Evolutionary conservation across 92 coral and sea anemone genomes (phyloP).

Genomic region (Actinernus sp.): DNA sequence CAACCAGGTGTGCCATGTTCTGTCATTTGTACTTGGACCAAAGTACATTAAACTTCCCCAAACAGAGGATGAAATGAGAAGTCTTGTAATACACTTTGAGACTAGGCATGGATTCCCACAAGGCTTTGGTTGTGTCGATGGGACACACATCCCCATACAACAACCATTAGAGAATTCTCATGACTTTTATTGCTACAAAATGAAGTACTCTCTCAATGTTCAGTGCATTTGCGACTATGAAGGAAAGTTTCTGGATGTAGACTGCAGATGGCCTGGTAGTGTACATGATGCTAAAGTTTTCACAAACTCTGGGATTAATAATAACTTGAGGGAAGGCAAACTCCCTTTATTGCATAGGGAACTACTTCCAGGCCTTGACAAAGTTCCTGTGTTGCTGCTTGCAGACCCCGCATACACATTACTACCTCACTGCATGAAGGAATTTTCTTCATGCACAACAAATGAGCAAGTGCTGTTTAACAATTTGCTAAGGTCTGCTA

Average conservation of each 20-base stretch:
- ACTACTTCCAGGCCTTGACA: neutral
- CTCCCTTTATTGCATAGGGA: slow-evolving; percentile 2
- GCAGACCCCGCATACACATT: slow-evolving; percentile 6
- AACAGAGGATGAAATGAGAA: slow-evolving; percentile 37
- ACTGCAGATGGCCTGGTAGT: slow-evolving; percentile 44
- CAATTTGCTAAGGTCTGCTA: neutral
- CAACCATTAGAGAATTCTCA: slow-evolving; percentile 61
- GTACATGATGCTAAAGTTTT: slow-evolving; percentile 43
- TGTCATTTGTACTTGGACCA: slow-evolving; percentile 43
- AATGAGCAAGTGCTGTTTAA: neutral
- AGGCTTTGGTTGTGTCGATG: slow-evolving; percentile 59
- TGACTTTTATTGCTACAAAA: slow-evolving; percentile 56
- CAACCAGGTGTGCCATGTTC: slow-evolving; percentile 54
- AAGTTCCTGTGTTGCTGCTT: neutral
- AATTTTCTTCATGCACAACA: neutral
- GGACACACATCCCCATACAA: slow-evolving; percentile 54
- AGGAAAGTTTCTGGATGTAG: slow-evolving; percentile 30
- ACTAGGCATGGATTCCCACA: slow-evolving; percentile 62
- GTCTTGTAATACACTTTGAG: slow-evolving; percentile 62
- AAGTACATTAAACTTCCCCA: slow-evolving; percentile 52
- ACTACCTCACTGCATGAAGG: slow-evolving; percentile 5
- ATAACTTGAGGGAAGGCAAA: slow-evolving; percentile 8
- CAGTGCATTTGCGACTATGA: slow-evolving; percentile 42
- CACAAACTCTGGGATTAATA: slow-evolving; percentile 21
- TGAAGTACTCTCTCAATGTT: slow-evolving; percentile 20